Evolutionary conservation across 2,888 invertebrate species (phyloP), one percentile per base, ranked within the genome.

Genomic region (Callosobruchus maculatus): DNA sequence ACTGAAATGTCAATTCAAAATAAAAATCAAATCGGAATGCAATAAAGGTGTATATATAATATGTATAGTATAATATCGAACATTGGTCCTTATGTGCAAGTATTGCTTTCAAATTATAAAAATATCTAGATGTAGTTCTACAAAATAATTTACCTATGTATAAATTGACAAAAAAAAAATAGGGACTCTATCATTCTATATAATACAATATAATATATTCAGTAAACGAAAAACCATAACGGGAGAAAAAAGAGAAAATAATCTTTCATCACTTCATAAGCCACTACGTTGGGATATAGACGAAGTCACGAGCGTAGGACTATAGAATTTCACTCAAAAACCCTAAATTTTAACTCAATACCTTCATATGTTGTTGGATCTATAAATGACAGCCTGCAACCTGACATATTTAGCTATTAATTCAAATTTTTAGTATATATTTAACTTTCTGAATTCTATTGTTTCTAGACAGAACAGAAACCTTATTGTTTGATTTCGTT

Each of bases 101-200:
- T 83, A 84, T 84, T 84, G 84, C 83, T 83, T 80, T 78, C 68
- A 68, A 81, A 74, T 70, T 70, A 73, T 78, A 49, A 73, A 82
- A 81, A 82, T 81, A 79, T 78, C 74, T 66, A 73, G 49, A 49
- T 13, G 49, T 77, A 78, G 75, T 73, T 76, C 75, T 76, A 77
- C 22, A 77, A 78, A 79, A 79, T 78, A 81, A 76, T 79, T 78
- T 77, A 68, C 78, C 49, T 49, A 49, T 80, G 78, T 81, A 81
- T 80, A 81, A 81, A 82, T 81, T 78, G 82, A 83, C 81, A 81
- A 83, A 83, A 83, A 83, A 83, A 84, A 84, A 84, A 81, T 21
- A 83, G 82, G 82, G 79, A 77, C 76, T 80, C 80, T 81, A 79
- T 79, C 76, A 77, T 78, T 78, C 79, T 80, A 78, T 78, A 76